Conservation (phyloP, 2,888 invertebrate species). For the Pocota personata region DNA sequence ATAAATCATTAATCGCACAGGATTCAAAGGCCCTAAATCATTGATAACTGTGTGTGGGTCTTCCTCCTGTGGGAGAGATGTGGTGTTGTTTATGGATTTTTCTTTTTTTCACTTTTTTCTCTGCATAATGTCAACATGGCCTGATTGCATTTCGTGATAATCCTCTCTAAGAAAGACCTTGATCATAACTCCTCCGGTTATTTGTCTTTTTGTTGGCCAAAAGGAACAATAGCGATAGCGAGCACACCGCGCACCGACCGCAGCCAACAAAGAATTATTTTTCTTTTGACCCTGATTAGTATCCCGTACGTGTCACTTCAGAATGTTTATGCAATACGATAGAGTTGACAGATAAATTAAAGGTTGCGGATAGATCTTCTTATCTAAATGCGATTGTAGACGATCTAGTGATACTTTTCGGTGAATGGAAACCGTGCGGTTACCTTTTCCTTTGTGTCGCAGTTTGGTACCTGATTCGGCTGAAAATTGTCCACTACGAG, state of each 20-base stretch:
- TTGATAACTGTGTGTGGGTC: constrained; percentile 63
- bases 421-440: neutral
- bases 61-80: neutral
- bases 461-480: constrained; percentile 7
- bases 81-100: constrained; percentile 39
- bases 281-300: constrained; percentile 49
- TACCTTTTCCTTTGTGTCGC: neutral
- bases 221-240: neutral
- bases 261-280: neutral
- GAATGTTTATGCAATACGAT: constrained; percentile 20
- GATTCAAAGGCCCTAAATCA: constrained; percentile 60
- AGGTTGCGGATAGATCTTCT: constrained; percentile 6
- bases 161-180: constrained; percentile 3
- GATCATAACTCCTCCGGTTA: neutral
- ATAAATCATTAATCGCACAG: constrained; percentile 65
- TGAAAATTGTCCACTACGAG: constrained; percentile 35
- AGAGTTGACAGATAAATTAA: constrained; percentile 44
- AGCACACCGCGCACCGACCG: neutral
- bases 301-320: constrained; percentile 42
- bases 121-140: constrained; percentile 35
- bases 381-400: constrained; percentile 8
- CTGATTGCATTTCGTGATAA: constrained; percentile 52
- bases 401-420: constrained; percentile 47
- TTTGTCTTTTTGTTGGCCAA: constrained; percentile 5
- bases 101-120: neutral